phyloP scores from a whole-genome alignment of 1,140 invertebrate genomes.

The Aphidius ervi region DNA sequence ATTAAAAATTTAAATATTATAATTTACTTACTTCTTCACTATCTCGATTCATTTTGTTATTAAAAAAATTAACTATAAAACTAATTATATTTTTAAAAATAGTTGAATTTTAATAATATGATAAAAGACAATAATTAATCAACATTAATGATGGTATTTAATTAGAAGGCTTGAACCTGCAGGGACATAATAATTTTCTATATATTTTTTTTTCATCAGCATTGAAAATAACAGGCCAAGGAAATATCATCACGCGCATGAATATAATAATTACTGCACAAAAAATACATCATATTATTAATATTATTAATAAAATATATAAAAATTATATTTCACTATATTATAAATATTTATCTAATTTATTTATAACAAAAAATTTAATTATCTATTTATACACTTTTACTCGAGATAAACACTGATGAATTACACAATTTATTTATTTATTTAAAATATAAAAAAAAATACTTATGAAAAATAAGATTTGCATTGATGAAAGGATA shows the following conservation, averaged over 20 bases:
- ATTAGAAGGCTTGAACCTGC: background rate
- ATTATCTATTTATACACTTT: background rate
- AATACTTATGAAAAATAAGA: background rate
- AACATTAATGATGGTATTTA: background rate
- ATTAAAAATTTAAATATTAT: background rate
- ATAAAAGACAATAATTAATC: slow-evolving; percentile 3
- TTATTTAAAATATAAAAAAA: background rate
- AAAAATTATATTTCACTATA: too few species aligned
- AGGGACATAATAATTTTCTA: background rate
- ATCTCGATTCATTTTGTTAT: slow-evolving; percentile 43
- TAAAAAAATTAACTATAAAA: background rate
- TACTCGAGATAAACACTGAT: too few species aligned
- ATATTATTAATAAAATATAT: too few species aligned
- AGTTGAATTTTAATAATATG: background rate
- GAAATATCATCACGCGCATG: too few species aligned
- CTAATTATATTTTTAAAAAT: slow-evolving; percentile 8
- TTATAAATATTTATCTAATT: background rate
- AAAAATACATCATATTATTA: too few species aligned
- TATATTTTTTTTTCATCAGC: too few species aligned
- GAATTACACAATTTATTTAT: background rate
- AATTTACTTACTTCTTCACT: slow-evolving; percentile 44
- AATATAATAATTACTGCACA: too few species aligned
- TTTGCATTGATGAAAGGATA: background rate
- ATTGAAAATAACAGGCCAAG: too few species aligned
- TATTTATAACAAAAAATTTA: background rate